Conservation (phyloP, 2,113 vertebrate species). For the Mormoops blainvillei region DNA sequence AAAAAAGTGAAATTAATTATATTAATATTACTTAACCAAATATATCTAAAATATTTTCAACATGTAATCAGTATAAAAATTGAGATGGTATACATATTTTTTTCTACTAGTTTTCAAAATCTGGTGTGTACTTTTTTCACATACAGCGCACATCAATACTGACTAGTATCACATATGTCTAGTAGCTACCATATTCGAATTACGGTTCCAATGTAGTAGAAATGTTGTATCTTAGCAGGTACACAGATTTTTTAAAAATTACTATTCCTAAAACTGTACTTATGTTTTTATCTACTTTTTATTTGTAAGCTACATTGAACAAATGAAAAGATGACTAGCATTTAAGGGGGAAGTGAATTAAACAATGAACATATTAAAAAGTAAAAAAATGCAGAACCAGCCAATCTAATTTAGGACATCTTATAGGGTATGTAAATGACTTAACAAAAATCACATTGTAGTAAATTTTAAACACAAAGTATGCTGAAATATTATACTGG, state of each 20-base stretch:
- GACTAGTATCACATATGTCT: background rate
- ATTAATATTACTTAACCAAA: too few relatives aligned
- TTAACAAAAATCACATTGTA: background rate
- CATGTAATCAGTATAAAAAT: too few relatives aligned
- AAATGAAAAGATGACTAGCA: background rate
- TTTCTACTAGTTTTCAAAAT: background rate
- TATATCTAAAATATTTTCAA: too few relatives aligned
- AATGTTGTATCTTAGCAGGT: background rate
- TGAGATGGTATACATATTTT: background rate
- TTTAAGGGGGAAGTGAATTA: background rate
- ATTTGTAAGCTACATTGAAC: background rate
- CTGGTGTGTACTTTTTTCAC: background rate
- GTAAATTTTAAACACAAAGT: background rate
- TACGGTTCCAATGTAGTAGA: background rate
- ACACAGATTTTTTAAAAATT: background rate
- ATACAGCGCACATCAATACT: background rate
- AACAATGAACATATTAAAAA: background rate
- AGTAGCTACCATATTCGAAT: background rate
- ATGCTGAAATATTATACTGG: background rate
- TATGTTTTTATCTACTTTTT: background rate
- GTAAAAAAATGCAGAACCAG: background rate
- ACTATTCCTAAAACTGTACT: background rate
- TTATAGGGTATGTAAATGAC: background rate
- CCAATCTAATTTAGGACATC: background rate
- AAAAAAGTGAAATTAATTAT: background rate